These are phyloP conservation scores for Carposina sasakii DNA, from an alignment of 1,140 invertebrate species.

Conservation along the genomic window DNA sequence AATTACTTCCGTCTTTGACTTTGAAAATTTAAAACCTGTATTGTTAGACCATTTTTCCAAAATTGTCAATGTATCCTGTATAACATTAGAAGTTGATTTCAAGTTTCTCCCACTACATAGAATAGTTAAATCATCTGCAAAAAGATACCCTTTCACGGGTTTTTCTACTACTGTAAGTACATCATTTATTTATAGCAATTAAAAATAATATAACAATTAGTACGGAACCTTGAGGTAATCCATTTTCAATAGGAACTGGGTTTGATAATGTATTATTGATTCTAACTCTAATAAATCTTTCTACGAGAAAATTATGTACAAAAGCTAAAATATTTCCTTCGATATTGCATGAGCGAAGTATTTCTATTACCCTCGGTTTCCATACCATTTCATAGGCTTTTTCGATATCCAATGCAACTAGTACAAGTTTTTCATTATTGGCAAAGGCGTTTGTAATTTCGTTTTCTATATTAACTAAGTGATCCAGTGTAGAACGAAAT, in stretches of 20 bases:
- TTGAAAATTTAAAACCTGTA: too few relatives aligned
- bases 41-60: too few relatives aligned
- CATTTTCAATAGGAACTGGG: conserved; percentile 16
- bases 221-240: conserved; percentile 22
- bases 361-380: conserved; percentile 19
- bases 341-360: conserved; percentile 15
- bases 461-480: conserved; percentile 22
- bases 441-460: conserved; percentile 18
- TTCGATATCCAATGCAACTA: conserved; percentile 22
- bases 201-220: conserved; percentile 24
- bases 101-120: too few relatives aligned
- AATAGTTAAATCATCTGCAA: too few relatives aligned
- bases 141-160: too few relatives aligned
- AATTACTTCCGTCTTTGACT: too few relatives aligned
- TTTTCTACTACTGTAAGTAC: too few relatives aligned
- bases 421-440: conserved; percentile 16
- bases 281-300: conserved; percentile 19
- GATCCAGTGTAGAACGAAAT: conserved; percentile 16
- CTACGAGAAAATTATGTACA: conserved; percentile 22
- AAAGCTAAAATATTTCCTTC: conserved; percentile 23
- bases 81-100: too few relatives aligned
- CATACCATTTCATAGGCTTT: conserved; percentile 30
- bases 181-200: conserved; percentile 20
- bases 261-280: conserved; percentile 16
- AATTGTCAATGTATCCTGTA: too few relatives aligned